Evolutionary conservation across 2,888 invertebrate genomes (phyloP), one percentile per base, ranked within the genome.

Genomic region (Limnephilus marmoratus): DNA sequence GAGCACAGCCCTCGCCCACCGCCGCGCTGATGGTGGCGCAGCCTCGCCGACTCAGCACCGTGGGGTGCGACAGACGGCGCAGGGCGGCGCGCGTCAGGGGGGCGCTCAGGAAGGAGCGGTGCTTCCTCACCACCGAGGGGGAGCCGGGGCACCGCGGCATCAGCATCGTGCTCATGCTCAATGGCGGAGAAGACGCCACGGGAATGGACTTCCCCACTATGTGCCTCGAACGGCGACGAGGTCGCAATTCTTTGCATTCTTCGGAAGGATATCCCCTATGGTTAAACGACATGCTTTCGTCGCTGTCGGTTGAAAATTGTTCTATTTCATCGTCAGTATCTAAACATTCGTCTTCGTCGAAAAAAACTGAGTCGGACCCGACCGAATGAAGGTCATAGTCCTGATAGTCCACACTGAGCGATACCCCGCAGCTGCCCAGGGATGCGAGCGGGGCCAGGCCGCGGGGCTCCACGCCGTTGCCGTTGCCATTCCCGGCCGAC

Each of bases 321-420:
- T 98, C 98, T 94, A 98, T 97, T 94, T 98, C 98, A 94, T 98
- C 98, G 94, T 98, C 98, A 29, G 98, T 98, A 94, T 97, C 96
- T 91, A 95, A 96, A 94, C 96, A 96, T 80, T 95, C 96, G 93
- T 97, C 97, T 94, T 97, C 97, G 94, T 98, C 97, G 92, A 97
- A 96, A 95, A 98, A 98, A 92, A 98, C 98, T 34, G 98, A 98
- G 95, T 98, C 98, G 90, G 98, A 97, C 85, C 97, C 97, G 92
- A 97, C 96, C 29, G 97, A 97, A 93, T 97, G 97, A 93, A 97
- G 96, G 94, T 98, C 98, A 94, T 97, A 97, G 94, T 98, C 98
- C 88, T 97, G 96, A 93, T 96, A 97, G 94, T 97, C 97, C 93
- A 97, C 95, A 81, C 97, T 97, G 94, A 96, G 96, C 53, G 97